Conservation (phyloP, 2,113 vertebrate genomes). For the Sturnira hondurensis region DNA sequence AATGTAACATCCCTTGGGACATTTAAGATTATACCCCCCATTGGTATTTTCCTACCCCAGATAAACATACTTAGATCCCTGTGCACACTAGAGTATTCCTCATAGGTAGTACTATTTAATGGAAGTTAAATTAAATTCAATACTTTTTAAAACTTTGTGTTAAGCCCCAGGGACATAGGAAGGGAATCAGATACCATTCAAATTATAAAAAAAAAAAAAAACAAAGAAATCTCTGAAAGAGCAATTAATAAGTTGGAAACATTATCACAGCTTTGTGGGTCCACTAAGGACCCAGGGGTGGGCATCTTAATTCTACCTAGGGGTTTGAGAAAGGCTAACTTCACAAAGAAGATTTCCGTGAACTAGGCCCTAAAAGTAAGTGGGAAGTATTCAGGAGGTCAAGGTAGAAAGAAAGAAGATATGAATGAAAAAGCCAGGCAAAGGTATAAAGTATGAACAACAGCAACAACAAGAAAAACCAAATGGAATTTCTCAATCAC, state of each 20-base stretch:
- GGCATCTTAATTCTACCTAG: neutral
- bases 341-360: neutral
- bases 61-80: neutral
- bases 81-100: neutral
- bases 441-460: neutral
- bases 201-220: neutral
- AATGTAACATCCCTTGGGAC: neutral
- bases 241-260: neutral
- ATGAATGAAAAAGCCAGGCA: neutral
- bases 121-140: conserved; percentile 8
- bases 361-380: neutral
- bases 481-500: neutral
- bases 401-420: neutral
- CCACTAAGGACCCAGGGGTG: neutral
- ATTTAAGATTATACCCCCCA: neutral
- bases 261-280: neutral
- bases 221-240: neutral
- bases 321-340: neutral
- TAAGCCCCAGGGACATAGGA: neutral
- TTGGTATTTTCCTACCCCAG: neutral
- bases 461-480: neutral
- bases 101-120: neutral
- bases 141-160: neutral
- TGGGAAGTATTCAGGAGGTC: neutral
- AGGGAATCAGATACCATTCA: neutral